Evolutionary conservation across 2,888 invertebrate species (phyloP).

Genomic region (Rhodophaea formosa): DNA sequence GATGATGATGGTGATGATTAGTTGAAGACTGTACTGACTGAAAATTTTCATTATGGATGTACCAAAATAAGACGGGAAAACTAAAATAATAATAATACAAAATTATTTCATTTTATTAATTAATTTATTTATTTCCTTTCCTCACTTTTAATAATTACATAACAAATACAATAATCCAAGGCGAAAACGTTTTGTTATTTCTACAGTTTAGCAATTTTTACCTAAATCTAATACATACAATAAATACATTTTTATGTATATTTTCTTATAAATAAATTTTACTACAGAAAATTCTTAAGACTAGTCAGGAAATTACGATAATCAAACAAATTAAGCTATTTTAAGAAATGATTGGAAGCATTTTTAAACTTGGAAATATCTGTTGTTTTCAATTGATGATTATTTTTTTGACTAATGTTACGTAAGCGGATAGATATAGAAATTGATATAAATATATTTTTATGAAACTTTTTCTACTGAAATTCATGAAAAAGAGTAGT

Average conservation of each 20-base stretch:
- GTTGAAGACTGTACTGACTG: too few species aligned
- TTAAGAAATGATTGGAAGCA: slow-evolving; percentile 6
- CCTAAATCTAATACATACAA: slow-evolving; percentile 55
- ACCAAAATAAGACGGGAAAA: too few species aligned
- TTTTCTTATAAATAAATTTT: slow-evolving; percentile 46
- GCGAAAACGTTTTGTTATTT: slow-evolving; percentile 52
- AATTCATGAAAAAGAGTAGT: slow-evolving; percentile 51
- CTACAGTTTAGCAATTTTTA: slow-evolving; percentile 48
- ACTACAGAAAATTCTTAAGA: slow-evolving; percentile 57
- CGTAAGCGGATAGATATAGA: background rate
- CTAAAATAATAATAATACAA: slow-evolving; percentile 20
- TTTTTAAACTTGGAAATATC: background rate
- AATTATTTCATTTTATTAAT: slow-evolving; percentile 29
- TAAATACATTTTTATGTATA: slow-evolving; percentile 59
- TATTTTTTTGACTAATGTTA: background rate
- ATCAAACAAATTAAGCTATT: slow-evolving; percentile 12
- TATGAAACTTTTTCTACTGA: slow-evolving; percentile 33
- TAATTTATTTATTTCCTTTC: slow-evolving; percentile 58
- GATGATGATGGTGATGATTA: too few species aligned
- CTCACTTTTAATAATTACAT: slow-evolving; percentile 50
- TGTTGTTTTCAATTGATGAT: background rate
- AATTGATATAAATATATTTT: background rate
- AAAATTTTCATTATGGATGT: too few species aligned
- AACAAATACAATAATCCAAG: slow-evolving; percentile 61
- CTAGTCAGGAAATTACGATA: slow-evolving; percentile 61